A percentile compares a stretch with the other conserved stretches of the same genome.
These are phyloP conservation scores for Andrena cerasifolii DNA, from an alignment of 1,140 invertebrate genomes.

Conservation along the genomic window DNA sequence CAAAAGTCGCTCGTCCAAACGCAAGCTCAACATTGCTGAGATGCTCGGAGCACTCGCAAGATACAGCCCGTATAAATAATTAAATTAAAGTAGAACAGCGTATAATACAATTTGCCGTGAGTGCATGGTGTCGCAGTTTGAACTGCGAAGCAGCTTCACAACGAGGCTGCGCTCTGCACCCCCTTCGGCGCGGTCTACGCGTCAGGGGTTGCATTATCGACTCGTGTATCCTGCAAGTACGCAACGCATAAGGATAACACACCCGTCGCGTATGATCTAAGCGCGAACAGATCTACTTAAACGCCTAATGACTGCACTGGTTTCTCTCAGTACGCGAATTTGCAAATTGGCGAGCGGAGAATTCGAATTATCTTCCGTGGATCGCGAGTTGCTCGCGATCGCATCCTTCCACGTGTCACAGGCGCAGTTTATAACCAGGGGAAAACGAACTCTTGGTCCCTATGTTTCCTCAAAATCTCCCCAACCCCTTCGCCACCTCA, in stretches of 20 bases:
- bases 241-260: not conserved
- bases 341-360: slow-evolving; percentile 27
- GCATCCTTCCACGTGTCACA: slow-evolving; percentile 12
- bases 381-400: slow-evolving; percentile 14
- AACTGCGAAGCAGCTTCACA: not conserved
- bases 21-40: not conserved
- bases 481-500: not conserved
- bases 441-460: slow-evolving; percentile 74
- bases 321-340: slow-evolving; percentile 61
- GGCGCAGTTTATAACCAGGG: slow-evolving; percentile 51
- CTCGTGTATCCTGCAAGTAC: not conserved
- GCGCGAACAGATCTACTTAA: slow-evolving; percentile 11
- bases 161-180: too few relatives aligned
- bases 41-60: not conserved
- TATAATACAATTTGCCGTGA: slow-evolving; percentile 14
- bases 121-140: too few relatives aligned
- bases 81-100: slow-evolving; percentile 2
- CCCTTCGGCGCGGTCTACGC: too few relatives aligned
- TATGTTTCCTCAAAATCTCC: slow-evolving; percentile 63
- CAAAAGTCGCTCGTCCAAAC: not conserved
- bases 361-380: slow-evolving; percentile 5
- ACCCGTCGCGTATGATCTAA: not conserved
- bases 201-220: not conserved
- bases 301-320: slow-evolving; percentile 25
- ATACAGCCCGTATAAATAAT: slow-evolving; percentile 27